Conservation (phyloP, 1,140 invertebrate genomes). For the Anoplophora glabripennis region DNA sequence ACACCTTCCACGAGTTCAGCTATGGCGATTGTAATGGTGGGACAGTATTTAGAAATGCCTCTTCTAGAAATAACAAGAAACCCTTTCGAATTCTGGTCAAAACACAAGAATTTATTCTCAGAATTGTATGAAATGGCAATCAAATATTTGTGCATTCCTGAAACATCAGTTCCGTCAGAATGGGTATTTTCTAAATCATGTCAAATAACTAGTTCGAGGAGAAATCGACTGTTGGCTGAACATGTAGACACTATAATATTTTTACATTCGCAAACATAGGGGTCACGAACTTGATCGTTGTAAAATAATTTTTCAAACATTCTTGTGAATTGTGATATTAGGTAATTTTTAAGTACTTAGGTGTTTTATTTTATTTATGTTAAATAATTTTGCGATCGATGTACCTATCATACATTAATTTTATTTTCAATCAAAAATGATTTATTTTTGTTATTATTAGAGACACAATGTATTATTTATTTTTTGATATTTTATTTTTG, state of each 20-base stretch:
- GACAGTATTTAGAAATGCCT: slow-evolving; percentile 25
- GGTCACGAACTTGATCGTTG: too few relatives aligned
- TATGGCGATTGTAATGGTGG: neutral
- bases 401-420: too few relatives aligned
- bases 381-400: too few relatives aligned
- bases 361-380: too few relatives aligned
- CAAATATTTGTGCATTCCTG: neutral
- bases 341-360: too few relatives aligned
- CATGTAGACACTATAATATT: slow-evolving; percentile 20
- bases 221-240: slow-evolving; percentile 29
- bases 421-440: too few relatives aligned
- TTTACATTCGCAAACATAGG: too few relatives aligned
- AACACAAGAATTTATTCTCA: slow-evolving; percentile 18
- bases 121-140: neutral
- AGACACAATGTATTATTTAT: too few relatives aligned
- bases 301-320: too few relatives aligned
- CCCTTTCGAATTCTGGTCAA: slow-evolving; percentile 33
- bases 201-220: slow-evolving; percentile 26
- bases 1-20: slow-evolving; percentile 5
- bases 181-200: slow-evolving; percentile 7
- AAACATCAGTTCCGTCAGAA: slow-evolving; percentile 8
- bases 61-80: slow-evolving; percentile 22
- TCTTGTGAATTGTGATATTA: too few relatives aligned
- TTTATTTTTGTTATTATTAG: too few relatives aligned
- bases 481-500: too few relatives aligned